These are phyloP conservation scores for Anableps anableps DNA, from an alignment of 2,797 vertebrate species.

Conservation along the genomic window DNA sequence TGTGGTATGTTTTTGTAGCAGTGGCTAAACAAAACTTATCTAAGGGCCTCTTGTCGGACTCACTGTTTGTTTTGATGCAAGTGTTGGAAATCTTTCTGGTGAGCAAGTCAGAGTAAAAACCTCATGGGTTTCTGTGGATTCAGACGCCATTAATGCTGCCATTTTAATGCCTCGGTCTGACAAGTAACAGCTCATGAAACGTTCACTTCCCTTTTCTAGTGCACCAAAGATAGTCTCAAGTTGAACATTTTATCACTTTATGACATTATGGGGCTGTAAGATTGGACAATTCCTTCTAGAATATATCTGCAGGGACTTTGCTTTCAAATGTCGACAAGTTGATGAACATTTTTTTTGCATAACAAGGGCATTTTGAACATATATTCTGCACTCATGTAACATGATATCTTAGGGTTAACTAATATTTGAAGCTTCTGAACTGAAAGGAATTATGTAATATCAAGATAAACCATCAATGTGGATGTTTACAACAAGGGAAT, in stretches of 20 bases:
- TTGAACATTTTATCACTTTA: background rate
- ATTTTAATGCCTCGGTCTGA: slow-evolving; percentile 15
- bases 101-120: slow-evolving; percentile 64
- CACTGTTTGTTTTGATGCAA: slow-evolving; percentile 49
- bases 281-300: background rate
- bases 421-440: slow-evolving; percentile 4
- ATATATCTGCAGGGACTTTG: background rate
- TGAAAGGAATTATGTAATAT: slow-evolving; percentile 51
- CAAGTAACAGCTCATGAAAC: slow-evolving; percentile 1
- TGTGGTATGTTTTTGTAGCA: background rate
- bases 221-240: slow-evolving; percentile 10
- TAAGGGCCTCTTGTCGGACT: slow-evolving; percentile 8
- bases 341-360: background rate
- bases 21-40: background rate
- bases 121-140: slow-evolving; percentile 34
- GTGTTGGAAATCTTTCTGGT: slow-evolving; percentile 55
- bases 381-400: background rate
- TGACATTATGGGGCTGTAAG: background rate
- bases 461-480: slow-evolving; percentile 20
- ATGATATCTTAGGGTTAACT: background rate
- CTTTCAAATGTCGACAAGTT: background rate
- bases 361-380: background rate
- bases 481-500: slow-evolving; percentile 21
- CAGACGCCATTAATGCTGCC: slow-evolving; percentile 3
- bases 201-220: slow-evolving; percentile 26